Evolutionary conservation across 2,888 invertebrate species (phyloP).

Genomic region (Cactoblastis cactorum): DNA sequence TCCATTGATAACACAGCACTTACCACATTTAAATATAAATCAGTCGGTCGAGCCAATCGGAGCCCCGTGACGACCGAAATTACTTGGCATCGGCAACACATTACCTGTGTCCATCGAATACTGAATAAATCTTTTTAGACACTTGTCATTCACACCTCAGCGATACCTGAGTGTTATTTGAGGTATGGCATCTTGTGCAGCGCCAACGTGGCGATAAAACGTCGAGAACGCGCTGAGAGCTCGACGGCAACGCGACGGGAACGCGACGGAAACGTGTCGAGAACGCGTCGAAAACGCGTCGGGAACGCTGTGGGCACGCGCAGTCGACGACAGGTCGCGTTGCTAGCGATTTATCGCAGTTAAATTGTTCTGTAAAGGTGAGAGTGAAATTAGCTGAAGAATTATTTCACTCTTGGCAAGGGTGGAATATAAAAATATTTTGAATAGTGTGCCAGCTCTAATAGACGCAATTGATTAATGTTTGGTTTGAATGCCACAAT

Average conservation of each 20-base stretch:
- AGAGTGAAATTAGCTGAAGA: constrained; percentile 39
- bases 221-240: constrained; percentile 13
- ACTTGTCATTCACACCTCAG: constrained; percentile 55
- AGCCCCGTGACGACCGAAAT: constrained; percentile 5
- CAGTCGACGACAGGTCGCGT: constrained; percentile 46
- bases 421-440: constrained; percentile 7
- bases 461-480: not conserved
- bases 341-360: constrained; percentile 55
- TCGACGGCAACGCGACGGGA: constrained; percentile 19
- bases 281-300: constrained; percentile 25
- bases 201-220: constrained; percentile 4
- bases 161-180: constrained; percentile 18
- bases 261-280: constrained; percentile 22
- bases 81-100: constrained; percentile 3
- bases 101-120: constrained; percentile 14
- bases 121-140: constrained; percentile 43
- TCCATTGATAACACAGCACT: not conserved
- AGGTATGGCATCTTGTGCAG: not conserved
- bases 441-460: constrained; percentile 15
- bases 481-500: not conserved
- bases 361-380: constrained; percentile 64
- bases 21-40: constrained; percentile 5
- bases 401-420: constrained; percentile 28
- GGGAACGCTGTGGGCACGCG: constrained; percentile 26
- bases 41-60: constrained; percentile 3